Evolutionary conservation across 2,113 vertebrate species (phyloP), one percentile per base, ranked within the genome.

Genomic region (Electrona antarctica): DNA sequence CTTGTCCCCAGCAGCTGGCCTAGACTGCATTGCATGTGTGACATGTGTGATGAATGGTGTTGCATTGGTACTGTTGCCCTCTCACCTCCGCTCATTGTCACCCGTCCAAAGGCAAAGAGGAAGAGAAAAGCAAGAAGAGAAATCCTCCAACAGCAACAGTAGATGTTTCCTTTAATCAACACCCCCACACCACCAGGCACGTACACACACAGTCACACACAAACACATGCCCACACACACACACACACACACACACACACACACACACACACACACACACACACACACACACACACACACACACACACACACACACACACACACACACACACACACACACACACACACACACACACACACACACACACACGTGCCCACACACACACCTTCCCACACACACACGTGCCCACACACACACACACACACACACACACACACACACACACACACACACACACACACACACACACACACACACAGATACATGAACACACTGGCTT

Each of bases 21-120:
- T 93, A 91, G 94, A 93, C 91, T 90, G 21, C 21, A 21, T 21
- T 21, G 21, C 21, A 21, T 21, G 94, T 93, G 92, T 96, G 96
- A 97, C 96, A 95, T 92, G 93, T 94, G 94, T 98, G 96, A 98
- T 97, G 94, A 97, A 98, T 98, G 94, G 89, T 90, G 88, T 90
- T 94, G 93, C 94, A 93, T 92, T 95, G 95, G 92, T 95, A 93
- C 92, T 93, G 93, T 94, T 95, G 96, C 94, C 95, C 96, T 95
- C 93, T 94, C 92, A 91, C 93, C 94, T 93, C 94, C 88, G 92
- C 94, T 96, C 94, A 90, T 91, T 95, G 95, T 97, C 94, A 95
- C 89, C 83, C 91, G 91, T 91, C 92, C 91, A 92, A 90, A 88
- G 92, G 95, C 79, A 93, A 91, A 95, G 89, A 89, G 89, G 92